Conservation (phyloP, 2,797 vertebrate genomes). For the Phataginus tricuspis region DNA sequence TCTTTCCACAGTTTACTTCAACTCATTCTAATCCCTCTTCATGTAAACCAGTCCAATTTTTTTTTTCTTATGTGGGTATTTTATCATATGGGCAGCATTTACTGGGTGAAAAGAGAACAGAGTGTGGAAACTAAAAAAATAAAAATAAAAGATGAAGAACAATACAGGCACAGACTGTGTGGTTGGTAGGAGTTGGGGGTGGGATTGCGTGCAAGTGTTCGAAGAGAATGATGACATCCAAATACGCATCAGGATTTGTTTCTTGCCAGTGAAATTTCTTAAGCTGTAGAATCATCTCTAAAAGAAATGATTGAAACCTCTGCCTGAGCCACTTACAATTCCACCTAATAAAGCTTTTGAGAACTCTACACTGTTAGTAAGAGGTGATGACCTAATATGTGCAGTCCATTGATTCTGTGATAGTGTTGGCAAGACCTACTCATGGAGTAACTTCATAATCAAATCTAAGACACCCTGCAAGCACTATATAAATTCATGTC, state of each 20-base stretch:
- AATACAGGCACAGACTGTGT: neutral
- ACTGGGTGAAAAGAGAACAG: neutral
- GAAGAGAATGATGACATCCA: constrained; percentile 49
- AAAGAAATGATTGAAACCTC: constrained; percentile 67
- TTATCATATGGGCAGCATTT: constrained; percentile 6
- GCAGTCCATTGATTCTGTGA: constrained; percentile 64
- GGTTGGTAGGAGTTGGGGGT: neutral
- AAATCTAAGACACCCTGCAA: constrained; percentile 61
- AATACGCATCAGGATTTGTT: constrained; percentile 15
- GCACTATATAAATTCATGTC: constrained; percentile 46
- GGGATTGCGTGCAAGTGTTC: constrained; percentile 7
- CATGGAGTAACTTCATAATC: constrained; percentile 64
- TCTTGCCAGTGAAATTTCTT: constrained; percentile 65
- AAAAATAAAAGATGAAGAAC: neutral
- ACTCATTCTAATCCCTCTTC: constrained; percentile 33
- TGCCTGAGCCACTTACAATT: constrained; percentile 52
- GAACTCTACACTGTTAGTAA: constrained; percentile 36
- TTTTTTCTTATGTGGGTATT: constrained; percentile 31
- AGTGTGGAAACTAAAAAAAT: neutral
- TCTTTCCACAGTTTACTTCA: constrained; percentile 53
- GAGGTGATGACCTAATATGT: constrained; percentile 66
- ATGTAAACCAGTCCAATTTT: constrained; percentile 10
- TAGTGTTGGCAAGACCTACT: constrained; percentile 43
- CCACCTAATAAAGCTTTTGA: constrained; percentile 69
- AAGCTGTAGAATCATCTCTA: constrained; percentile 56